Evolutionary conservation across 2,113 vertebrate genomes (phyloP).

Genomic region (Mus musculus): DNA sequence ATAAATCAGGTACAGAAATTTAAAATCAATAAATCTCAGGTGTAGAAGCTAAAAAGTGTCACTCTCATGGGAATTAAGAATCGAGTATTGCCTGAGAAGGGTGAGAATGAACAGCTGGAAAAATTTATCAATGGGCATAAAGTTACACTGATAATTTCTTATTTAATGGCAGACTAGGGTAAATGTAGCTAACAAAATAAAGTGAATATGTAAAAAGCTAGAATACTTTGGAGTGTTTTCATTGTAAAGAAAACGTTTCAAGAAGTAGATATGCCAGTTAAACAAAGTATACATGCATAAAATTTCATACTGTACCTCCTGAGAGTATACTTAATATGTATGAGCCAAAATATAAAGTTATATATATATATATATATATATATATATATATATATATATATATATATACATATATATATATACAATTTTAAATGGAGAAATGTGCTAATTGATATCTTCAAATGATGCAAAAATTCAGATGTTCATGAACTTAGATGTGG

Average conservation of each 20-base stretch:
- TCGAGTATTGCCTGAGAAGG: neutral
- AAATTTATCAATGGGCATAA: neutral
- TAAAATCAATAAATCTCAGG: neutral
- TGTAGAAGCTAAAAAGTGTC: neutral
- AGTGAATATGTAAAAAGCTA: neutral
- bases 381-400: neutral
- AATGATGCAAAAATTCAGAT: neutral
- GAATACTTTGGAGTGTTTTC: neutral
- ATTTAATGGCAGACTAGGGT: neutral
- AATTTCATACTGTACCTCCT: neutral
- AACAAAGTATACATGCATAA: neutral
- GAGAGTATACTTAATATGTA: neutral
- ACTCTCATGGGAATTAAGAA: neutral
- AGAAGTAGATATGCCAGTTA: neutral
- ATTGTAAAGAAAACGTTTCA: neutral
- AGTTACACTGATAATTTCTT: neutral
- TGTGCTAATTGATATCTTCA: neutral
- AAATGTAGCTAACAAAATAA: neutral
- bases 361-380: neutral
- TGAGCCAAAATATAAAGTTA: neutral
- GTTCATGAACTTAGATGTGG: neutral
- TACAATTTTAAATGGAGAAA: neutral
- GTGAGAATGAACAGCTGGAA: neutral
- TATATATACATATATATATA: neutral
- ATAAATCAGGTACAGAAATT: neutral